These are phyloP conservation scores for Tragopan temminckii DNA, from an alignment of 2,797 vertebrate genomes.

Conservation along the genomic window DNA sequence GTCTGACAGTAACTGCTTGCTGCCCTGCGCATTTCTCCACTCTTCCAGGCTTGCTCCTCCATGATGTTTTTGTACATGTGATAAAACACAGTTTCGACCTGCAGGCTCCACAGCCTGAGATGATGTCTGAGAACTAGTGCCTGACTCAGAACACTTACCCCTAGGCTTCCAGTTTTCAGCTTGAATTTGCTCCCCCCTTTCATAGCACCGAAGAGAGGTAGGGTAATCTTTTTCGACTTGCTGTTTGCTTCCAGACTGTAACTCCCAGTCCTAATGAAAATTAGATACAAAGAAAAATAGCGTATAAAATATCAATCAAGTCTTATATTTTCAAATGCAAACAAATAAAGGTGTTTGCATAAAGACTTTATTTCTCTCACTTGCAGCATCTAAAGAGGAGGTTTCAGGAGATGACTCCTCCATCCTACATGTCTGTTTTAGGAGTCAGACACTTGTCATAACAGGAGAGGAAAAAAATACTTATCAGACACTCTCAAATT, in stretches of 20 bases:
- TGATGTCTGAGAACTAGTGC: background rate
- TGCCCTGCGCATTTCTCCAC: background rate
- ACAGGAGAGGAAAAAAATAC: background rate
- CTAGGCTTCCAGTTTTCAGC: conserved; percentile 95
- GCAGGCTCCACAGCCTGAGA: background rate
- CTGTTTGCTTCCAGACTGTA: conserved; percentile 73
- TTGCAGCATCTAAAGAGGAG: background rate
- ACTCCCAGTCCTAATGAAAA: conserved; percentile 65
- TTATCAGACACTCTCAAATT: background rate
- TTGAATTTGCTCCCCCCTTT: conserved; percentile 97
- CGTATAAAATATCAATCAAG: background rate
- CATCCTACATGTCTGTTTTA: background rate
- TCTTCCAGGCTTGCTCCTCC: background rate
- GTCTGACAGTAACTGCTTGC: background rate
- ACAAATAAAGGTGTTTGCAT: background rate
- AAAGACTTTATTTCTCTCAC: background rate
- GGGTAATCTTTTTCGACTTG: conserved; percentile 87
- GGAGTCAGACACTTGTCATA: background rate
- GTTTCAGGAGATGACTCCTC: background rate
- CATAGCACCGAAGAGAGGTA: conserved; percentile 97
- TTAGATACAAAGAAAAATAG: conserved; percentile 26
- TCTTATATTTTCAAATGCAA: background rate
- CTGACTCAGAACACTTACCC: conserved; percentile 78
- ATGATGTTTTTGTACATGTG: background rate
- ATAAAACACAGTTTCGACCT: background rate